Evolutionary conservation across 2,797 vertebrate species (phyloP), one percentile per base, ranked within the genome.

Genomic region (Poeciliopsis gracilis): DNA sequence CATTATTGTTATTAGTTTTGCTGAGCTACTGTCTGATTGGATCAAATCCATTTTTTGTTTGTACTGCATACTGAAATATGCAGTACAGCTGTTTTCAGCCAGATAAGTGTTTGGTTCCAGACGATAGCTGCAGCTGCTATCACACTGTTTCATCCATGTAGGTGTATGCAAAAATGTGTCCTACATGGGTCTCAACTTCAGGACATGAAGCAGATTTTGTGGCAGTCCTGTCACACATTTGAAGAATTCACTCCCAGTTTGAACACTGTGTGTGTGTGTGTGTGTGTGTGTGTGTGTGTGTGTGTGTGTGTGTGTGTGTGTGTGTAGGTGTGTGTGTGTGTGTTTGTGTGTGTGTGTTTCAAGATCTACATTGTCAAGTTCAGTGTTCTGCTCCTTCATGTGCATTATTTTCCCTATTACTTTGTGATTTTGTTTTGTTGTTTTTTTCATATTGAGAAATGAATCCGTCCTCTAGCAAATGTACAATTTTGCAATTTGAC

Each of bases 11-110:
- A 9, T 51, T 51, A 30, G 3, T 49, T 70, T 51, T 74, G 66
- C 41, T 69, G 51, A 49, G 72, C 55, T 59, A 18, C 59, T 30
- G 1, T 69, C 45, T 5, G 79, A 77, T 75, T 73, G 51, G 61
- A 63, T 77, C 36, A 49, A 23, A 38, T 76, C 10, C 41, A 8
- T 28, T 41, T 84, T 45, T 38, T 38, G 36, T 38, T 38, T 38
- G 36, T 38, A 1, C 36, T 38, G 36, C 36, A 38, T 38, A 5
- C 75, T 89, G 86, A 88, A 86, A 89, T 88, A 89, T 91, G 90
- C 77, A 72, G 13, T 30, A 15, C 28, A 28, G 41, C 43, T 46
- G 41, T 45, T 45, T 63, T 63, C 59, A 63, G 15, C 16, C 59
- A 36, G 30, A 33, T 33, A 33, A 36, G 28, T 33, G 30, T 15